phyloP scores from a whole-genome alignment of 2,888 invertebrate species.

The Temnothorax rugatulus region DNA sequence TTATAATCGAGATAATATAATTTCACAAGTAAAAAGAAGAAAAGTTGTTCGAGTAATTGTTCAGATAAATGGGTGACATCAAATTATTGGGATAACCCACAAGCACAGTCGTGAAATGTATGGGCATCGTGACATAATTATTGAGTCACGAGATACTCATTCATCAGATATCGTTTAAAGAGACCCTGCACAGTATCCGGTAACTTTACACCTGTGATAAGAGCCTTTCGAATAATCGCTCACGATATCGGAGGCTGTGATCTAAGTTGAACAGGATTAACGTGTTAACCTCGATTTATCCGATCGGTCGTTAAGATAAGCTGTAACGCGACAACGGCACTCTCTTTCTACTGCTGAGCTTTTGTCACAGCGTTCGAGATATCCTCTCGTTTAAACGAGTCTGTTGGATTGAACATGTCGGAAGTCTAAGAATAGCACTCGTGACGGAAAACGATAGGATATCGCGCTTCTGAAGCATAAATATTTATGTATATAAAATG shows the following conservation, averaged over 20 bases:
- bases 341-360: constrained; percentile 28
- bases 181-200: constrained; percentile 18
- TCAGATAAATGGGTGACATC: not conserved
- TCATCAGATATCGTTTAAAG: constrained; percentile 37
- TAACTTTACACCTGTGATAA: constrained; percentile 56
- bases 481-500: not conserved
- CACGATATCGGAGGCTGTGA: constrained; percentile 62
- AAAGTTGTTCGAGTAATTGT: not conserved
- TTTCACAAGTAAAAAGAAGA: not conserved
- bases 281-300: constrained; percentile 68
- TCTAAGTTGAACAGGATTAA: constrained; percentile 68
- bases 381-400: not conserved
- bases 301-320: constrained; percentile 57
- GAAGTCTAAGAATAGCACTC: constrained; percentile 9
- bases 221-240: constrained; percentile 67
- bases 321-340: constrained; percentile 15
- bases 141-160: not conserved
- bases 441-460: not conserved
- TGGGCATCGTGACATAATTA: constrained; percentile 26
- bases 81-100: not conserved
- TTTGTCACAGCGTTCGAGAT: constrained; percentile 19
- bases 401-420: not conserved
- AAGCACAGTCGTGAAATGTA: not conserved
- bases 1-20: not conserved
- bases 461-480: not conserved